Evolutionary conservation across 2,797 vertebrate species (phyloP).

Genomic region (Schizopygopsis malacanthus): DNA sequence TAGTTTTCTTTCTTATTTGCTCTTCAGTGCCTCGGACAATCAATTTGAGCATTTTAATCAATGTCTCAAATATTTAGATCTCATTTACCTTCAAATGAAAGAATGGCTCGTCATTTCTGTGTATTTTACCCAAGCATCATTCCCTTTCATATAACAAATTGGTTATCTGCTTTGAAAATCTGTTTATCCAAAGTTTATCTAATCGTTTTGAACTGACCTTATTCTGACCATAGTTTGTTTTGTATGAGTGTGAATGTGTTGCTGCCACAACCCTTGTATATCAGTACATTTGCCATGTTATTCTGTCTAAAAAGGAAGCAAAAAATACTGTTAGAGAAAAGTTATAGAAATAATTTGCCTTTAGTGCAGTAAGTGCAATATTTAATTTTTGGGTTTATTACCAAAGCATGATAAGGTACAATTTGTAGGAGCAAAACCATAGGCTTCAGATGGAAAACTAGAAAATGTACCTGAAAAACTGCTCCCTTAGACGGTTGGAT

Average conservation of each 20-base stretch:
- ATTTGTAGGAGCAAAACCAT: neutral
- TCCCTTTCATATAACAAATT: constrained; percentile 8
- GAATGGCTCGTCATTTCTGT: neutral
- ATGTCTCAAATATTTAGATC: constrained; percentile 29
- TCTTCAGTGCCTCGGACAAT: constrained; percentile 73
- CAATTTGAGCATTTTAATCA: constrained; percentile 53
- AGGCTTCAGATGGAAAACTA: neutral
- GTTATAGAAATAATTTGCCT: constrained; percentile 20
- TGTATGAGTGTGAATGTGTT: neutral
- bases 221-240: too few relatives aligned
- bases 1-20: constrained; percentile 33
- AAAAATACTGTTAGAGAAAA: constrained; percentile 1
- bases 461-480: constrained; percentile 10
- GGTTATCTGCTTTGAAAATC: constrained; percentile 1
- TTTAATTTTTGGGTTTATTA: constrained; percentile 52
- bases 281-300: neutral
- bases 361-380: constrained; percentile 66
- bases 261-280: neutral
- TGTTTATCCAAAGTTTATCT: constrained; percentile 36
- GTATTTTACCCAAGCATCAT: neutral
- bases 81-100: neutral
- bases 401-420: constrained; percentile 60
- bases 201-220: neutral
- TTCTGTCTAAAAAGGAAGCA: neutral
- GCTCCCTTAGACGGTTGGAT: constrained; percentile 32